These are phyloP conservation scores for Drosophila anomelani DNA, from an alignment of 2,888 invertebrate species.

Conservation along the genomic window DNA sequence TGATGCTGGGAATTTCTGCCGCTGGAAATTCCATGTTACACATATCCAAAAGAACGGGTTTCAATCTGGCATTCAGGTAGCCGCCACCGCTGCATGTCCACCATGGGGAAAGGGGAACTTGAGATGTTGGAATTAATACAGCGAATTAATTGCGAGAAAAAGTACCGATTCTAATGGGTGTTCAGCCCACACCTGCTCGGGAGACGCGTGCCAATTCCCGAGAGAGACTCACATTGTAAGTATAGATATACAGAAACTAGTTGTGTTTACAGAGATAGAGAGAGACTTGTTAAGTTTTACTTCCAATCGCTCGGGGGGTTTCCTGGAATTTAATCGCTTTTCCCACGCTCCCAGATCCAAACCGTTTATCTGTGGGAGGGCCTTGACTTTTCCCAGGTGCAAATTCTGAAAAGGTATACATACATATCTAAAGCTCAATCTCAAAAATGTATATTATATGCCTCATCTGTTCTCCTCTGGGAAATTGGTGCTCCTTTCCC, in stretches of 20 bases:
- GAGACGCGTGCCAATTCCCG: conserved; percentile 45
- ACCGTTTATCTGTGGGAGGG: not conserved
- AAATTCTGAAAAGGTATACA: not conserved
- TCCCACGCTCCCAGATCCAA: conserved; percentile 38
- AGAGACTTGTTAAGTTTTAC: too few relatives aligned
- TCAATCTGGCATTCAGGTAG: conserved; percentile 1
- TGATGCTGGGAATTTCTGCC: conserved; percentile 36
- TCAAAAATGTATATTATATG: not conserved
- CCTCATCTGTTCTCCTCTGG: not conserved
- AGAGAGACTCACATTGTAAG: not conserved
- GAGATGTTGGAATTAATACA: conserved; percentile 16
- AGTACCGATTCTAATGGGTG: conserved; percentile 34
- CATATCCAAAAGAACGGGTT: conserved; percentile 44
- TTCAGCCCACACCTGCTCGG: not conserved
- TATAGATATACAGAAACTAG: not conserved
- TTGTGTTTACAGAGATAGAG: not conserved
- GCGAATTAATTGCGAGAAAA: conserved; percentile 30
- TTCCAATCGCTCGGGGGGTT: conserved; percentile 43
- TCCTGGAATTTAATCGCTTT: conserved; percentile 57
- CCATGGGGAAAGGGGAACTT: conserved; percentile 47
- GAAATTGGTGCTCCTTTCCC: not conserved
- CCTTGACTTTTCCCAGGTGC: conserved; percentile 4
- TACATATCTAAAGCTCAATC: not conserved
- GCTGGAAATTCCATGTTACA: conserved; percentile 45
- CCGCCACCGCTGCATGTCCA: not conserved